These are phyloP conservation scores for Anthopleura xanthogrammica DNA, from an alignment of 92 coral and sea anemone genomes.

Conservation along the genomic window DNA sequence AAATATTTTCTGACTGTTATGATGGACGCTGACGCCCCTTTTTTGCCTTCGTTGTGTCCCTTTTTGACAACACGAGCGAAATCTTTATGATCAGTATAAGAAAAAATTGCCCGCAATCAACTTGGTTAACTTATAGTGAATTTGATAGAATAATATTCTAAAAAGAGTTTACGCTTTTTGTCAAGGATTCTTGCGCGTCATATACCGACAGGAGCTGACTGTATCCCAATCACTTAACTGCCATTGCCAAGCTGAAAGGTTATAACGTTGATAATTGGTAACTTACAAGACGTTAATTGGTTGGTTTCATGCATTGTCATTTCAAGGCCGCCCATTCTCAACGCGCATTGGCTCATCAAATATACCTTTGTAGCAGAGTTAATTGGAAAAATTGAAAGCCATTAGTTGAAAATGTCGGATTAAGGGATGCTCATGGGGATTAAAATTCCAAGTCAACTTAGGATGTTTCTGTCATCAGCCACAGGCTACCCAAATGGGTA, in stretches of 20 bases:
- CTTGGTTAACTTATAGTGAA: not conserved
- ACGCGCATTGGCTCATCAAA: not conserved
- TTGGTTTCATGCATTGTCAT: not conserved
- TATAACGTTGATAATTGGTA: not conserved
- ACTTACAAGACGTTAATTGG: not conserved
- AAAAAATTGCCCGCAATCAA: no score
- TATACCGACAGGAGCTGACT: not conserved
- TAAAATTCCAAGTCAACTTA: not conserved
- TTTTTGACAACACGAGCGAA: not conserved
- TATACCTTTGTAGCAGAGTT: not conserved
- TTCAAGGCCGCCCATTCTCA: not conserved
- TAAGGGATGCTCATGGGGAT: not conserved
- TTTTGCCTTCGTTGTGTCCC: not conserved
- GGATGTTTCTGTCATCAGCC: not conserved
- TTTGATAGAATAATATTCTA: not conserved
- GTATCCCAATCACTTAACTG: not conserved
- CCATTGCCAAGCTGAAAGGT: not conserved
- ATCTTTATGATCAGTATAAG: no score
- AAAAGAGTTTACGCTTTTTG: not conserved
- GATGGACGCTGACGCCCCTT: not conserved
- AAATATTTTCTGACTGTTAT: not conserved
- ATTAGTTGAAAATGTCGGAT: slow-evolving; percentile 9
- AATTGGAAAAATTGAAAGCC: not conserved
- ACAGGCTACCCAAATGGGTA: not conserved
- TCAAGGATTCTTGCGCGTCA: not conserved